A percentile compares a stretch with the other conserved stretches of the same genome.
Conservation (phyloP, 2,888 invertebrate genomes). For the Phyllotreta cruciferae region DNA sequence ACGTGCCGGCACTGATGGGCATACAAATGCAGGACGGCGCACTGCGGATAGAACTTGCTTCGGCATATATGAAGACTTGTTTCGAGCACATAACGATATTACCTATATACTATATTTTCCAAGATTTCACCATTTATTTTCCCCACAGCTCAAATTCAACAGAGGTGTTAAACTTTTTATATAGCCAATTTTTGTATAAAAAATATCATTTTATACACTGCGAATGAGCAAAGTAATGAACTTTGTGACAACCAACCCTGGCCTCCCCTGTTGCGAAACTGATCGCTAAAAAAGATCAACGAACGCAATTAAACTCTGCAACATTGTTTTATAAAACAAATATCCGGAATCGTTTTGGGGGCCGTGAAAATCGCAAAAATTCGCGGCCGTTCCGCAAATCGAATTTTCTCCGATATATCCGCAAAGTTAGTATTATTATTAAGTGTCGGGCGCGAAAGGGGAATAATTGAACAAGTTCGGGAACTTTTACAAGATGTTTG, state of each 20-base stretch:
- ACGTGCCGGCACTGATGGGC: conserved; percentile 47
- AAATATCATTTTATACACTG: too few relatives aligned
- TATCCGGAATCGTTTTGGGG: neutral
- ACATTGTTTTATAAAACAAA: too few relatives aligned
- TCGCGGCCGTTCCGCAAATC: conserved; percentile 9
- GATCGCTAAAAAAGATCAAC: too few relatives aligned
- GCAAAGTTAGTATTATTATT: conserved; percentile 40
- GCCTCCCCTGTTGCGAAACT: too few relatives aligned
- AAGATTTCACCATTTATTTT: conserved; percentile 7
- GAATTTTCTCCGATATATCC: conserved; percentile 25
- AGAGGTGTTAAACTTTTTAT: too few relatives aligned
- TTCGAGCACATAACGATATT: conserved; percentile 22
- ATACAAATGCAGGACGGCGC: conserved; percentile 52
- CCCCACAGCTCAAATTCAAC: neutral
- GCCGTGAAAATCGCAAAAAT: conserved; percentile 1
- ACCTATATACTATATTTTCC: conserved; percentile 11
- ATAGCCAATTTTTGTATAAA: too few relatives aligned
- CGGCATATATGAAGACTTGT: conserved; percentile 46
- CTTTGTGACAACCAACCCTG: too few relatives aligned
- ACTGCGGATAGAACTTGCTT: conserved; percentile 48
- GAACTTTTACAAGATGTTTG: conserved; percentile 42
- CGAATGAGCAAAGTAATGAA: too few relatives aligned
- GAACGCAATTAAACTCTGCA: too few relatives aligned
- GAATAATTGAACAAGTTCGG: conserved; percentile 44
- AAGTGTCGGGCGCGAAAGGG: conserved; percentile 36